A percentile compares a stretch with the other conserved stretches of the same genome.
These are phyloP conservation scores for Cettia cetti DNA, from an alignment of 2,113 vertebrate genomes.

Conservation along the genomic window DNA sequence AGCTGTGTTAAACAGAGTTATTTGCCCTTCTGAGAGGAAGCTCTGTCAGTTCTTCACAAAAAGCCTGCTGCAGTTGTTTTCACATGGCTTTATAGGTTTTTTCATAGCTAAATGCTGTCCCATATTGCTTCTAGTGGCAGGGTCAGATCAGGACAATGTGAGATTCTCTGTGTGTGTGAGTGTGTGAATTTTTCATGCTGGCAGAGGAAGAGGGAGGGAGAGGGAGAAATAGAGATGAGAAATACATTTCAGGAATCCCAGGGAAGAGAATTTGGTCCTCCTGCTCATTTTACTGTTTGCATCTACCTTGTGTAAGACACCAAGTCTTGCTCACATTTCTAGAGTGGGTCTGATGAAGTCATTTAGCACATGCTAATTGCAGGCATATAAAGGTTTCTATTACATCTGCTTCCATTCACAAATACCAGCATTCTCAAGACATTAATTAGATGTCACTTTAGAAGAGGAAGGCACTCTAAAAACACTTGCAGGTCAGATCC, in stretches of 20 bases:
- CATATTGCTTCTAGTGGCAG: not conserved
- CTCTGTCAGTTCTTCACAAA: not conserved
- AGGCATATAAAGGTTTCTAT: not conserved
- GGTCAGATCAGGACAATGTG: slow-evolving; percentile 16
- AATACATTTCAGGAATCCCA: not conserved
- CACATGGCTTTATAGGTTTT: not conserved
- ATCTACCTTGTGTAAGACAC: not conserved
- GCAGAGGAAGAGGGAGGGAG: not conserved
- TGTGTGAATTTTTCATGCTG: slow-evolving; percentile 42
- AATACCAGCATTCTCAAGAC: not conserved
- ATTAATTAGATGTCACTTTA: not conserved
- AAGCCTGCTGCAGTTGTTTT: not conserved
- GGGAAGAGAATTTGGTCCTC: not conserved
- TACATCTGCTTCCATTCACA: not conserved
- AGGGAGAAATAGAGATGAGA: not conserved
- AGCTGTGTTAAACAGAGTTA: not conserved
- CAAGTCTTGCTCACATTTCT: not conserved
- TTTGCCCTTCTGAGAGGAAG: not conserved
- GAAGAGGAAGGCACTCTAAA: not conserved
- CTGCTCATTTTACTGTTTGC: not conserved
- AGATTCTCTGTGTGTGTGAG: not conserved
- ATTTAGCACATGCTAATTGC: not conserved
- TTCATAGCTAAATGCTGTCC: not conserved
- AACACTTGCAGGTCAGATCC: not conserved
- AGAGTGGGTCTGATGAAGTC: not conserved